phyloP scores from a whole-genome alignment of 37 sponge, comb jelly and placozoan species.

The Mnemiopsis leidyi region DNA sequence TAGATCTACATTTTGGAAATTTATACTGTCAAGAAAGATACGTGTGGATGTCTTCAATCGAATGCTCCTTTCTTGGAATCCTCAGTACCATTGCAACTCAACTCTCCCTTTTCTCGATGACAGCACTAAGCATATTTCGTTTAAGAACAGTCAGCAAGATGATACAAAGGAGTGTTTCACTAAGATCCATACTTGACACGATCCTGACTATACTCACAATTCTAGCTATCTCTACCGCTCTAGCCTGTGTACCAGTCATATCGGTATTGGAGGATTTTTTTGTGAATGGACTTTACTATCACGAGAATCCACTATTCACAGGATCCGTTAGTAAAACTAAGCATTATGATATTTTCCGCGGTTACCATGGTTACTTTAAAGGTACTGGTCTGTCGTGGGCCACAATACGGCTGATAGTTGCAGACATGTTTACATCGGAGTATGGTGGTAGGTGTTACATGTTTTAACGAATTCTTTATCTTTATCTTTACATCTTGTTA shows the following conservation, averaged over 20 bases:
- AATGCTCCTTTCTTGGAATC: background rate
- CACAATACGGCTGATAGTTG: background rate
- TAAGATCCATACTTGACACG: background rate
- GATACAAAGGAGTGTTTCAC: background rate
- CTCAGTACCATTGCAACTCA: background rate
- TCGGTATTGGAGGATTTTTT: background rate
- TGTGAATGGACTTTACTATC: slow-evolving; percentile 1
- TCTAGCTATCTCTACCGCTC: background rate
- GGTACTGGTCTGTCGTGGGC: background rate
- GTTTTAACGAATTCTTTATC: too few species aligned
- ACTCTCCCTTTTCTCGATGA: slow-evolving; percentile 20
- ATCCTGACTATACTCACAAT: background rate
- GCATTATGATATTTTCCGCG: background rate
- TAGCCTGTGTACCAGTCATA: background rate
- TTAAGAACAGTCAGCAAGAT: background rate
- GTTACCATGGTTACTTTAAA: background rate
- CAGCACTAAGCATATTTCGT: background rate
- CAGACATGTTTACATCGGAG: background rate
- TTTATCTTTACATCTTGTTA: too few species aligned
- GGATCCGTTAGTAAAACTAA: background rate
- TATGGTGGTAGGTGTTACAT: background rate
- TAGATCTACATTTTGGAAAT: background rate
- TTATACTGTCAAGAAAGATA: background rate
- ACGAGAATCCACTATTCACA: background rate
- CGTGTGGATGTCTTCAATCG: background rate